Base-by-base conservation (phyloP, 2,888 invertebrate genomes). In the Seira sanloemensis region DNA sequence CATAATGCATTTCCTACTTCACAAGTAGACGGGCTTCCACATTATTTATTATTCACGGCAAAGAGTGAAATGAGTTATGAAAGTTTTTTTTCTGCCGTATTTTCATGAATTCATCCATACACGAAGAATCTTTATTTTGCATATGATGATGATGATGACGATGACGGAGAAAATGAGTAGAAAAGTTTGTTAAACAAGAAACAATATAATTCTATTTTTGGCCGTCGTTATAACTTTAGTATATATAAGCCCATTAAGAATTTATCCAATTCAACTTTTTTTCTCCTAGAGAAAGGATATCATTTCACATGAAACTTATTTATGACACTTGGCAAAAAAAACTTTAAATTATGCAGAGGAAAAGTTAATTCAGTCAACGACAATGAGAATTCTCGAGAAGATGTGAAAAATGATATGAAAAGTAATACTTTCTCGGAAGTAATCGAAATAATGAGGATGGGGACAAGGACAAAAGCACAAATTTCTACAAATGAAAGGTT, bases 381-480 rank as follows among this genome's bases (percentile, higher is more conserved):
- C 2, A 18, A 12, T 7, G 58, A 58, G n/a, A 18, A 12, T 37
- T 37, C n/a, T n/a, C n/a, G n/a, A n/a, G n/a, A n/a, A n/a, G n/a
- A n/a, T n/a, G n/a, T n/a, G n/a, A n/a, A n/a, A n/a, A n/a, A 37
- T 37, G 12, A 37, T 37, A 37, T 37, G 37, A 37, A 37, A 37
- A 37, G 12, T 37, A 12, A 37, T 37, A 37, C 37, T 12, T 37
- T 12, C 37, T 37, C 37, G 78, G 27, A 50, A 78, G 68, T 72
- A 78, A 76, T 76, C 76, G 66, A 54, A 83, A 83, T 83, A 83
- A 83, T 83, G 83, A 83, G 83, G 78, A 37, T 83, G 83, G 78
- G 83, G 78, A 37, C 76, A 77, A 82, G 77, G 82, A 82, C 82
- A 82, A 82, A 82, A 71, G 82, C n/a, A 37, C 37, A 12, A 37